These are phyloP conservation scores for Setipinna tenuifilis DNA, from an alignment of 2,797 vertebrate species.

Conservation along the genomic window DNA sequence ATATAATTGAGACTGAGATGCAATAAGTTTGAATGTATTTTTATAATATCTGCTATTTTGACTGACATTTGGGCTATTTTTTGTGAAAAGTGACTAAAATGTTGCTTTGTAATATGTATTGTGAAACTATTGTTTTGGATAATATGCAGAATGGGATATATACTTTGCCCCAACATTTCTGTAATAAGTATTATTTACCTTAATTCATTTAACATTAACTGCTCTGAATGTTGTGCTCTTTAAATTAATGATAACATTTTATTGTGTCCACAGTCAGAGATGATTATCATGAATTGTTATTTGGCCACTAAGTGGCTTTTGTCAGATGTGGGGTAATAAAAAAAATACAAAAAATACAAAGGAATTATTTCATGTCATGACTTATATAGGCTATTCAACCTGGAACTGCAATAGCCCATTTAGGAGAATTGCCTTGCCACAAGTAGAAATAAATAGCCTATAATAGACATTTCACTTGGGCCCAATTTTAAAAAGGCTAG, in stretches of 20 bases:
- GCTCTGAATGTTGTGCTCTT: neutral
- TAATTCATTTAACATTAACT: neutral
- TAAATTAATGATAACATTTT: neutral
- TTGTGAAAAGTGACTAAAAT: neutral
- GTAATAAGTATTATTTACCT: neutral
- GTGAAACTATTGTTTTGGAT: neutral
- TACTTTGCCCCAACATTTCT: neutral
- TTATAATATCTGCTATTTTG: neutral
- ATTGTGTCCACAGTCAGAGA: neutral
- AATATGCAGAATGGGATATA: neutral
- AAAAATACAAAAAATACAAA: neutral
- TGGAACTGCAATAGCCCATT: too few relatives aligned
- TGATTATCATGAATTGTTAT: neutral
- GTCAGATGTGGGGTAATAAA: neutral
- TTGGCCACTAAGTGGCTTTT: constrained; percentile 25
- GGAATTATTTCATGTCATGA: neutral
- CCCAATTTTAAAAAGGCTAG: too few relatives aligned
- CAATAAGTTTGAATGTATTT: neutral
- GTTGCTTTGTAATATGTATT: neutral
- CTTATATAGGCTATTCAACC: neutral
- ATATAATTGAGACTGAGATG: neutral
- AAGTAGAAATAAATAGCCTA: neutral
- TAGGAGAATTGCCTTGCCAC: too few relatives aligned
- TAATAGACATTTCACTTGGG: neutral
- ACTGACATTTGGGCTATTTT: neutral